A percentile compares a stretch with the other conserved stretches of the same genome.
Conservation (phyloP, 2,797 vertebrate genomes). For the Catostomus latipinnis region DNA sequence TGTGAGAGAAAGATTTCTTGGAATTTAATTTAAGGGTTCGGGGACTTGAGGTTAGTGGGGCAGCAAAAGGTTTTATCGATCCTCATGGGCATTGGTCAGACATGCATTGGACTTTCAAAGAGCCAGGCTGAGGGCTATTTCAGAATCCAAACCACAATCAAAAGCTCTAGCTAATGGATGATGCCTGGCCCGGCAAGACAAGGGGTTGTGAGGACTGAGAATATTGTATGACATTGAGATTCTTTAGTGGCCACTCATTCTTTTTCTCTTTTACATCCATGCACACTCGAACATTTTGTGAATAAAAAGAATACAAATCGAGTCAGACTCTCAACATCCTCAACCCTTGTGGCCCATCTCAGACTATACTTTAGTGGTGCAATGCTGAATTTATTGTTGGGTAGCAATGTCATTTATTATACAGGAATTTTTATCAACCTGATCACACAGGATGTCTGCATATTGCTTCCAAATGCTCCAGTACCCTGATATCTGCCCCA, state of each 20-base stretch:
- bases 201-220: background rate
- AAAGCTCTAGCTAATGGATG: background rate
- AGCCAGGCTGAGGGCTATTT: background rate
- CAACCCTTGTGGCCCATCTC: too few species aligned
- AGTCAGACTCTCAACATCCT: too few species aligned
- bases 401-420: too few species aligned
- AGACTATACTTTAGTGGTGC: too few species aligned
- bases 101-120: background rate
- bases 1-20: slow-evolving; percentile 17
- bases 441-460: too few species aligned
- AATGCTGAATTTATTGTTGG: too few species aligned
- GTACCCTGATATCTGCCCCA: too few species aligned
- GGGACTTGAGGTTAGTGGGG: slow-evolving; percentile 1
- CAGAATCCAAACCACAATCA: background rate
- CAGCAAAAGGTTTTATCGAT: background rate
- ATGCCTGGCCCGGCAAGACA: background rate
- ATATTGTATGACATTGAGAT: background rate
- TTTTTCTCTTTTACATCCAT: background rate
- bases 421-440: too few species aligned
- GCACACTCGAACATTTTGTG: background rate
- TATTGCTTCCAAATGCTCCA: too few species aligned
- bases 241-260: too few species aligned
- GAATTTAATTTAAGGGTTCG: slow-evolving; percentile 4
- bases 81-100: background rate
- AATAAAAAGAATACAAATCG: too few species aligned